Percentiles rank a stretch among this genome's conserved stretches.
These are phyloP conservation scores for Borostomias antarcticus DNA, from an alignment of 2,797 vertebrate species.

Conservation along the genomic window DNA sequence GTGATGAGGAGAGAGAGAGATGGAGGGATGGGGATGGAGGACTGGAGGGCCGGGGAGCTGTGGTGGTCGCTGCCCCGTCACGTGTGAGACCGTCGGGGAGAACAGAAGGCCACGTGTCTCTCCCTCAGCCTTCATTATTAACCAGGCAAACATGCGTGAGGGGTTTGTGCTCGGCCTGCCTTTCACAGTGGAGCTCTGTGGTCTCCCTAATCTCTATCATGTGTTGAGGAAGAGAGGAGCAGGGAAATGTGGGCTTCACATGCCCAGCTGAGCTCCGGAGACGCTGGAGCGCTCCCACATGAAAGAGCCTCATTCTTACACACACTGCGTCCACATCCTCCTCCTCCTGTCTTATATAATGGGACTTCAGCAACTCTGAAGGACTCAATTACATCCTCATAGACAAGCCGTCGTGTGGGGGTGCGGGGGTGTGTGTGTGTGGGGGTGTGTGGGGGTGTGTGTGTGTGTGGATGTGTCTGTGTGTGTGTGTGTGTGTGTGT, in stretches of 20 bases:
- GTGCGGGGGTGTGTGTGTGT: not conserved
- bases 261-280: constrained; percentile 26
- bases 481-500: not conserved
- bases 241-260: constrained; percentile 56
- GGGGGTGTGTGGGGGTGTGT: not conserved
- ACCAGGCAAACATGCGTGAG: constrained; percentile 58
- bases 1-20: not conserved
- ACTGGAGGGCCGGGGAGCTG: constrained; percentile 2
- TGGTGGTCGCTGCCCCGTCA: not conserved
- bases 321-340: constrained; percentile 38
- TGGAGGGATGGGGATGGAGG: not conserved
- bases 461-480: constrained; percentile 10
- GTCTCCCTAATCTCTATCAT: constrained; percentile 65
- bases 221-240: constrained; percentile 45
- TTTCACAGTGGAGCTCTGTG: constrained; percentile 36
- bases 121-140: constrained; percentile 60
- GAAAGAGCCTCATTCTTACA: constrained; percentile 59
- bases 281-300: constrained; percentile 40
- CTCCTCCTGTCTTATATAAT: constrained; percentile 2
- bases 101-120: constrained; percentile 40
- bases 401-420: not conserved
- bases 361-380: not conserved
- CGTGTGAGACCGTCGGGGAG: constrained; percentile 40
- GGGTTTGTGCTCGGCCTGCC: constrained; percentile 26
- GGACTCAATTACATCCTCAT: not conserved